Evolutionary conservation across 2,113 vertebrate genomes (phyloP).

Genomic region (Saccopteryx leptura): DNA sequence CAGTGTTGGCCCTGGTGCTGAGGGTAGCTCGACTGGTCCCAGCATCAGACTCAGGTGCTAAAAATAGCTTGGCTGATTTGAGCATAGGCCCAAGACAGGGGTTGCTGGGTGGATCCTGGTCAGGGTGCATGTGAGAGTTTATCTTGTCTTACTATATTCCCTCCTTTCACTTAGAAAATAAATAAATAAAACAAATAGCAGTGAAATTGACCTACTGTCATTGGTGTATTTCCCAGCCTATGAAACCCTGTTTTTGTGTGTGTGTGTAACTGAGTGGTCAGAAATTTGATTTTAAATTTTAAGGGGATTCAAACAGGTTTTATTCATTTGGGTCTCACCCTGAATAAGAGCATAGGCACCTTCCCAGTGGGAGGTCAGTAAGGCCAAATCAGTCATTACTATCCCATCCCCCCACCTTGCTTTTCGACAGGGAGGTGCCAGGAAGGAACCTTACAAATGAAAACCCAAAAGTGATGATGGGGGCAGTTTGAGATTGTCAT

Average conservation of each 20-base stretch:
- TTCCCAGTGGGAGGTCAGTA: neutral
- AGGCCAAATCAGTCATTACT: neutral
- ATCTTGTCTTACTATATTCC: too few relatives aligned
- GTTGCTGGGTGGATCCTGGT: too few relatives aligned
- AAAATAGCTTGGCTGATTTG: too few relatives aligned
- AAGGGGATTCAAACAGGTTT: neutral
- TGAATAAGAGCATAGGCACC: neutral
- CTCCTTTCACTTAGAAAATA: too few relatives aligned
- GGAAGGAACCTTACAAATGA: neutral
- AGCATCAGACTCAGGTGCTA: too few relatives aligned
- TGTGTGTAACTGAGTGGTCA: neutral
- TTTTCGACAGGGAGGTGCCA: neutral
- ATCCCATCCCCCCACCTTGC: rapidly evolving
- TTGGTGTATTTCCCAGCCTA: conserved; percentile 18
- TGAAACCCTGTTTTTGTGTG: neutral
- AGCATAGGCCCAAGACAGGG: too few relatives aligned
- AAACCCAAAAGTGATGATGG: neutral
- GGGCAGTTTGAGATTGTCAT: neutral
- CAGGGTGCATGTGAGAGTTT: too few relatives aligned
- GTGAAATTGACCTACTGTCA: neutral
- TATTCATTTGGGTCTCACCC: neutral
- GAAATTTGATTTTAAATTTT: neutral
- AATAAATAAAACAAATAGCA: conserved; percentile 14
- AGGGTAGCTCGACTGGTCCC: too few relatives aligned
- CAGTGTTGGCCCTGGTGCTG: too few relatives aligned